These are phyloP conservation scores for Matsumurasca onukii DNA, from an alignment of 1,140 invertebrate species.

Conservation along the genomic window DNA sequence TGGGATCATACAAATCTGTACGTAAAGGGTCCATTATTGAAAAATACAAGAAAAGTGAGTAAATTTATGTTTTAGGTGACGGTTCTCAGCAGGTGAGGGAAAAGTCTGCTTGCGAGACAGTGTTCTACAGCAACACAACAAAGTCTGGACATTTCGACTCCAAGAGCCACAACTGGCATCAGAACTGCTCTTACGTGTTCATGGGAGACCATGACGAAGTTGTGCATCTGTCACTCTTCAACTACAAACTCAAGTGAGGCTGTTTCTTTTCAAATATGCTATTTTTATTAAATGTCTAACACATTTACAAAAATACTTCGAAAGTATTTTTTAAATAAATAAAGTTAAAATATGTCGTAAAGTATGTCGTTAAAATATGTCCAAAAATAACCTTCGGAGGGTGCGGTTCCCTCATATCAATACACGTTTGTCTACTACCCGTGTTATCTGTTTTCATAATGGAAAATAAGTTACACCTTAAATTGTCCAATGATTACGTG, in stretches of 20 bases:
- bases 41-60: not conserved
- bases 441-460: no score
- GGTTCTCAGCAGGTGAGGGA: slow-evolving; percentile 40
- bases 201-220: slow-evolving; percentile 66
- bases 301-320: no score
- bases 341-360: no score
- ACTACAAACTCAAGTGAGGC: slow-evolving; percentile 70
- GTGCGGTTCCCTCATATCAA: no score
- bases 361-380: no score
- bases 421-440: no score
- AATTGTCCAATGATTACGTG: not conserved
- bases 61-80: slow-evolving; percentile 39
- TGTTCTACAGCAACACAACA: slow-evolving; percentile 58
- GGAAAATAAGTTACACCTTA: not conserved
- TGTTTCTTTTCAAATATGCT: no score
- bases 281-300: no score
- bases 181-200: slow-evolving; percentile 64
- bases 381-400: no score
- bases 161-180: slow-evolving; percentile 55
- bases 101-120: slow-evolving; percentile 52
- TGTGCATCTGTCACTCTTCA: slow-evolving; percentile 72
- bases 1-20: no score
- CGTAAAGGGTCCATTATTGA: no score
- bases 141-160: slow-evolving; percentile 68
- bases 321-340: no score